phyloP scores from a whole-genome alignment of 2,888 invertebrate genomes.

The Mayetiola destructor region DNA sequence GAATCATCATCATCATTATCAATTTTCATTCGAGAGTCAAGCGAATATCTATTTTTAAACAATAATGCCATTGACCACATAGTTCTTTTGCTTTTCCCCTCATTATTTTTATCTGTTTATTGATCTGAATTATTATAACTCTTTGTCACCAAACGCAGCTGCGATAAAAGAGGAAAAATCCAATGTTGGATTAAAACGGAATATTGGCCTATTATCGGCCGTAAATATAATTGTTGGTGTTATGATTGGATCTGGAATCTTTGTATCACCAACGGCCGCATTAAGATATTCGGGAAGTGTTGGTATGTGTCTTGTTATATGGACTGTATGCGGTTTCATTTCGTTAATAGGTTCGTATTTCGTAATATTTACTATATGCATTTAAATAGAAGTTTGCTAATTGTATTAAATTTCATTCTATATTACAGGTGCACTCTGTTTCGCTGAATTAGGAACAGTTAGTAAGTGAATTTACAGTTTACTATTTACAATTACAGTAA shows the following conservation, averaged over 20 bases:
- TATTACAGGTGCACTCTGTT: conserved; percentile 54
- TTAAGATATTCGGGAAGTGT: conserved; percentile 63
- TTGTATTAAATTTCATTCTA: background rate
- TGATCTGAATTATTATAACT: no score
- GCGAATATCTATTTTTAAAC: no score
- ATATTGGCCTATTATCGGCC: conserved; percentile 66
- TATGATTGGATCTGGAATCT: conserved; percentile 84
- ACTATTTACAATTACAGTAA: background rate
- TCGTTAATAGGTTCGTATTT: conserved; percentile 56
- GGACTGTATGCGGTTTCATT: conserved; percentile 63
- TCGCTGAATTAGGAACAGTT: conserved; percentile 66
- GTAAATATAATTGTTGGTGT: conserved; percentile 71
- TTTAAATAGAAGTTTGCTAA: conserved; percentile 1
- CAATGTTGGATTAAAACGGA: conserved; percentile 45
- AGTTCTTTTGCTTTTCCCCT: no score
- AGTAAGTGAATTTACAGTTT: background rate
- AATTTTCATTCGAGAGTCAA: no score
- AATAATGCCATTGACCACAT: no score
- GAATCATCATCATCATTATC: no score
- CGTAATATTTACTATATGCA: background rate
- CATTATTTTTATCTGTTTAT: no score
- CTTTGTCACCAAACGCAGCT: background rate
- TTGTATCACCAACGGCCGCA: conserved; percentile 68
- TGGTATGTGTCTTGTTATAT: conserved; percentile 61
- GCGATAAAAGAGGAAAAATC: conserved; percentile 3